Evolutionary conservation across 2,113 vertebrate species (phyloP).

Genomic region (Tyto alba): DNA sequence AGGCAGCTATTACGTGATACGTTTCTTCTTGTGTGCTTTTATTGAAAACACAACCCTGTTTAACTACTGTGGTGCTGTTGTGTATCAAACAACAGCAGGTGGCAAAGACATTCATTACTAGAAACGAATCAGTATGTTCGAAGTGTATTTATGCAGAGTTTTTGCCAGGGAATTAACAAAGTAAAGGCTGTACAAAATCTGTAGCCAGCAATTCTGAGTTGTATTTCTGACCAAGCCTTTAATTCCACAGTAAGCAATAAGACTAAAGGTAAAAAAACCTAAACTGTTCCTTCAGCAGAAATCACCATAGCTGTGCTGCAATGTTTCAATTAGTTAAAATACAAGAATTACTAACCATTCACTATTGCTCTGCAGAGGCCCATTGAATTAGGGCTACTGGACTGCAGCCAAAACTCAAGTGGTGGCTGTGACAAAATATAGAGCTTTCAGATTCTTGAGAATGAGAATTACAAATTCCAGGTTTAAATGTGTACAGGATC

Average conservation of each 20-base stretch:
- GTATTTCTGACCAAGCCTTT: not conserved
- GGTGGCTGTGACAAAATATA: not conserved
- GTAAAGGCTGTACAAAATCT: not conserved
- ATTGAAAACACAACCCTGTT: not conserved
- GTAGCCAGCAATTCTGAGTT: not conserved
- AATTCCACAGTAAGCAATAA: not conserved
- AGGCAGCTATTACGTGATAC: not conserved
- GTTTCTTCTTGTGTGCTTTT: not conserved
- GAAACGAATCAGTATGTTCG: not conserved
- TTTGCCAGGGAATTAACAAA: not conserved
- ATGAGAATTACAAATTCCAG: not conserved
- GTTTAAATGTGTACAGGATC: not conserved
- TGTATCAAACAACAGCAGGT: not conserved
- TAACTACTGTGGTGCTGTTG: not conserved
- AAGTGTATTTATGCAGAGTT: not conserved
- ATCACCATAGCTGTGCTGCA: not conserved
- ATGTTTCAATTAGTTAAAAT: not conserved
- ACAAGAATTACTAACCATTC: not conserved
- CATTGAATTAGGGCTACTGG: not conserved
- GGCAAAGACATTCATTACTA: not conserved
- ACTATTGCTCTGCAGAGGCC: not conserved
- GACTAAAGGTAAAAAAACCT: not conserved
- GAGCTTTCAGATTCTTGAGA: not conserved
- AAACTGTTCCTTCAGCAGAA: not conserved
- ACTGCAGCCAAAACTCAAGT: not conserved